These are phyloP conservation scores for Morpho helenor DNA, from an alignment of 2,888 invertebrate genomes.

Conservation along the genomic window DNA sequence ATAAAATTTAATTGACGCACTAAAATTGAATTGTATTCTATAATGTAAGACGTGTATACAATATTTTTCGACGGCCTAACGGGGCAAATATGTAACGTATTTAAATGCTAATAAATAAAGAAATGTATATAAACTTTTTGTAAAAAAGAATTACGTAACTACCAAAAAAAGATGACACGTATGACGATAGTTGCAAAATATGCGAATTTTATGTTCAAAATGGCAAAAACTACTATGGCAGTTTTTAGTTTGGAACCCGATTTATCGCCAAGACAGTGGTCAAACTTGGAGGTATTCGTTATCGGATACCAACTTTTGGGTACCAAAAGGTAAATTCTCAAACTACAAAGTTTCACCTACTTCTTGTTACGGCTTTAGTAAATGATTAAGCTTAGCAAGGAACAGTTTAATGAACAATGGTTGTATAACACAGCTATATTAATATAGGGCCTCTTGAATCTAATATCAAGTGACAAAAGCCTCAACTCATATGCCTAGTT, in stretches of 20 bases:
- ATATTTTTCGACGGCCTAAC: no score
- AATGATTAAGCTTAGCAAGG: conserved; percentile 5
- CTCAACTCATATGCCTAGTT: no score
- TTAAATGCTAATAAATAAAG: no score
- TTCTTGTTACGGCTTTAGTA: conserved; percentile 4
- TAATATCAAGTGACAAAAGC: no score
- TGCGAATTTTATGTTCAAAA: not conserved
- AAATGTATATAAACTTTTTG: no score
- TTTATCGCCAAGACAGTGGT: conserved; percentile 19
- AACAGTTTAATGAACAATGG: not conserved
- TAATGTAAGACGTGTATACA: no score
- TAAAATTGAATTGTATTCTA: no score
- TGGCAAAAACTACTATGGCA: not conserved
- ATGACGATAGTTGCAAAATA: not conserved
- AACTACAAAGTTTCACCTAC: conserved; percentile 9
- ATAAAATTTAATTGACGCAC: no score
- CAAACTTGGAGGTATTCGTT: conserved; percentile 22
- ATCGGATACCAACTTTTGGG: conserved; percentile 21
- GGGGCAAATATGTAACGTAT: no score
- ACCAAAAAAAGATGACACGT: no score
- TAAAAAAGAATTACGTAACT: no score
- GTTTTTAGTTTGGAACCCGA: conserved; percentile 7
- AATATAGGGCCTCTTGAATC: not conserved
- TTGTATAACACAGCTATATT: not conserved
- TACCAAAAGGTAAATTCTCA: conserved; percentile 17